Evolutionary conservation across 2,797 vertebrate species (phyloP).

Genomic region (Echeneis naucrates): DNA sequence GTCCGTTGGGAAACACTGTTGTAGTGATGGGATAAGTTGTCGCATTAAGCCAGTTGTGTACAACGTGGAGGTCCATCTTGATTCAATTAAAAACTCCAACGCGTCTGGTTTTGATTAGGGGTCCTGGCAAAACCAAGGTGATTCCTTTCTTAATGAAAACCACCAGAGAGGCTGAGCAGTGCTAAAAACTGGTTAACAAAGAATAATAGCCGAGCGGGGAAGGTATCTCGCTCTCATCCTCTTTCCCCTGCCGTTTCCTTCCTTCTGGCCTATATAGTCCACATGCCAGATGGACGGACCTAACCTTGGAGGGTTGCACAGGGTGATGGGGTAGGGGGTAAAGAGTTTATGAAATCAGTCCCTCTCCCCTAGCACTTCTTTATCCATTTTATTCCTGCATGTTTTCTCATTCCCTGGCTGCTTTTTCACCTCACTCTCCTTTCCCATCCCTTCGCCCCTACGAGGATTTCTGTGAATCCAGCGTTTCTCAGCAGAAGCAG

Average conservation of each 20-base stretch:
- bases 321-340: constrained; percentile 69
- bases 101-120: constrained; percentile 86
- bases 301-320: constrained; percentile 69
- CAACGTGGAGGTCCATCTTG: constrained; percentile 89
- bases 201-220: constrained; percentile 83
- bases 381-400: constrained; percentile 55
- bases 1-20: constrained; percentile 81
- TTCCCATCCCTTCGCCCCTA: constrained; percentile 41
- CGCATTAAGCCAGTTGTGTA: constrained; percentile 86
- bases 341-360: constrained; percentile 72
- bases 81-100: constrained; percentile 86
- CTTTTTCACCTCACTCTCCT: constrained; percentile 44
- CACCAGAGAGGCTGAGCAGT: constrained; percentile 83
- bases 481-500: constrained; percentile 57
- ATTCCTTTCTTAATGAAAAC: constrained; percentile 89
- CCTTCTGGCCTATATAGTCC: constrained; percentile 77
- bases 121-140: constrained; percentile 87
- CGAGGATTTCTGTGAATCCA: constrained; percentile 63
- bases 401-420: constrained; percentile 43
- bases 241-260: constrained; percentile 75
- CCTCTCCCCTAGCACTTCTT: constrained; percentile 56
- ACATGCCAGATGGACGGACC: constrained; percentile 73
- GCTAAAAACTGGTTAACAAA: constrained; percentile 87
- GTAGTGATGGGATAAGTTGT: constrained; percentile 87
- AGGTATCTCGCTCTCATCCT: constrained; percentile 80